phyloP scores from a whole-genome alignment of 2,113 vertebrate species.

The Mastomys coucha region DNA sequence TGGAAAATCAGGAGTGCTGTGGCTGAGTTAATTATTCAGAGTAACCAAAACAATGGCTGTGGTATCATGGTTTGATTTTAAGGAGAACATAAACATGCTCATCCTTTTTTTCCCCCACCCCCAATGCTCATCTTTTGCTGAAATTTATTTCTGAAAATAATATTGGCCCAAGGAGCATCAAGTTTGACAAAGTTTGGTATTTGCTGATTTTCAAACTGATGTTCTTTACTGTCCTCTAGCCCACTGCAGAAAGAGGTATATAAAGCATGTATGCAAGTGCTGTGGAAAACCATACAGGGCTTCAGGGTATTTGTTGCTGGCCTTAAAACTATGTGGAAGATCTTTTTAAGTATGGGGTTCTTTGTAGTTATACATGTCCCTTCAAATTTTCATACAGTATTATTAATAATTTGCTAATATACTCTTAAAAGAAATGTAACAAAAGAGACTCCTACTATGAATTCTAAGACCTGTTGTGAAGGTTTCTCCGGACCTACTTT shows the following conservation, averaged over 20 bases:
- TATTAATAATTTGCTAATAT: slow-evolving; percentile 39
- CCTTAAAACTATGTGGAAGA: accelerated
- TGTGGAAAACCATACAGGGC: neutral
- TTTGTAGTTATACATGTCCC: no score
- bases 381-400: slow-evolving; percentile 3
- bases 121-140: slow-evolving; percentile 13
- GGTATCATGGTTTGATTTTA: neutral
- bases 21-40: slow-evolving; percentile 5
- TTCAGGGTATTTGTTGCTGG: neutral
- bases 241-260: neutral
- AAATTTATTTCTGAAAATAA: slow-evolving; percentile 53
- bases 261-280: neutral
- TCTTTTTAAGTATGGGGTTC: neutral
- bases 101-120: no score
- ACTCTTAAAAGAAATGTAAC: slow-evolving; percentile 24
- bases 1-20: neutral
- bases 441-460: neutral
- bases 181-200: neutral
- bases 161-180: slow-evolving; percentile 4
- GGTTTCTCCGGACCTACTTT: slow-evolving; percentile 48
- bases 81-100: neutral
- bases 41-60: neutral
- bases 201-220: neutral
- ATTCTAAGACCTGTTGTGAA: slow-evolving; percentile 30
- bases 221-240: neutral